Percentiles rank a stretch among this genome's conserved stretches.
Evolutionary conservation across 2,113 vertebrate genomes (phyloP).

Genomic region (Neogale vison): DNA sequence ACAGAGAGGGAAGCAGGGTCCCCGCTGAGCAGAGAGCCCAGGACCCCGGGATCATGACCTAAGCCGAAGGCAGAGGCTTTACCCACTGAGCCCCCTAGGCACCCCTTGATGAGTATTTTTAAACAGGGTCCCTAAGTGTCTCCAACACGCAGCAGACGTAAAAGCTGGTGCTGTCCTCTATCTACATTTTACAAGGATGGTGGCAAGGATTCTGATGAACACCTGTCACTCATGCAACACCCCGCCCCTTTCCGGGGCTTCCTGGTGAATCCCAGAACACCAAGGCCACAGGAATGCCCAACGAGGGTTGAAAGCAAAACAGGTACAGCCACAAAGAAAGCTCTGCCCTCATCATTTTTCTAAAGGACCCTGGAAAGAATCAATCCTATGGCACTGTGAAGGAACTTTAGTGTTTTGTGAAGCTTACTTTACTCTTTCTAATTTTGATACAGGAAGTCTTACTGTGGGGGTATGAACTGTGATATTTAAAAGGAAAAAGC

Average conservation of each 20-base stretch:
- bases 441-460: neutral
- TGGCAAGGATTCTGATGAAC: neutral
- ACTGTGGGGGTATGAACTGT: neutral
- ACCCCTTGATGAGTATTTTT: neutral
- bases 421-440: neutral
- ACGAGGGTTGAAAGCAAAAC: neutral
- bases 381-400: rapidly evolving
- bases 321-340: neutral
- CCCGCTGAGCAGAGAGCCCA: too few species aligned
- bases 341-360: neutral
- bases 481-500: neutral
- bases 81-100: too few species aligned
- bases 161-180: neutral
- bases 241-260: neutral
- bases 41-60: too few species aligned
- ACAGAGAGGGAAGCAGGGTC: too few species aligned
- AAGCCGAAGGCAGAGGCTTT: too few species aligned
- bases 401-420: neutral
- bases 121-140: neutral
- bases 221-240: neutral
- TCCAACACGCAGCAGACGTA: neutral
- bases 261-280: too few species aligned
- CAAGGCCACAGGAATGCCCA: neutral
- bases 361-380: neutral
- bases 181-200: neutral